Base-by-base conservation (phyloP, 2,888 invertebrate species). In the Neria commutata region DNA sequence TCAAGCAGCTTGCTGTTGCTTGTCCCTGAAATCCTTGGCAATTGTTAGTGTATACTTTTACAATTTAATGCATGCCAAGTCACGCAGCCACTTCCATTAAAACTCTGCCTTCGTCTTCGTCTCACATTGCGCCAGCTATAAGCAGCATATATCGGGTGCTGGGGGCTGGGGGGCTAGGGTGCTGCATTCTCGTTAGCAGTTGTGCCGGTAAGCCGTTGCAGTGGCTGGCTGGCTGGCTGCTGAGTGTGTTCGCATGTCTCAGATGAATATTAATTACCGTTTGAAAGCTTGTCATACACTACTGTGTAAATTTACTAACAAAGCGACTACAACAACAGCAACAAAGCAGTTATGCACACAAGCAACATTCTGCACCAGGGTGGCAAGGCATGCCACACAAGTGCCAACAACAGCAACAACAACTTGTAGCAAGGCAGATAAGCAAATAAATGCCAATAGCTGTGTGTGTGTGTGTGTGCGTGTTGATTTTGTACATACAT, bases 191-290 rank as follows among this genome's bases (percentile, higher is more conserved):
- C n/a, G n/a, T n/a, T n/a, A n/a, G n/a, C n/a, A n/a, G n/a, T n/a
- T n/a, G n/a, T n/a, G n/a, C n/a, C n/a, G n/a, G n/a, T n/a, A n/a
- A n/a, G n/a, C n/a, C n/a, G n/a, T n/a, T n/a, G n/a, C n/a, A n/a
- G n/a, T 40, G 34, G 25, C 40, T 50, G 54, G 23, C 57, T 62
- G 61, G 55, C 50, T 62, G 63, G 53, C 64, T 48, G 48, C 56
- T 55, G 56, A 65, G 69, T 67, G 63, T 66, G 70, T 60, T 66
- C 61, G 64, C 58, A 55, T 60, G 57, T 66, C 90, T 68, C 71
- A 71, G 72, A 75, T 76, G 76, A 76, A 77, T 76, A 77, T 77
- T 77, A 77, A 77, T 77, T 77, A 77, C 74, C 72, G 72, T 75
- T 75, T 76, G 76, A 75, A 75, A 75, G 73, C 71, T 71, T 74